Evolutionary conservation across 1,140 invertebrate species (phyloP).

Genomic region (Drosophila elegans): DNA sequence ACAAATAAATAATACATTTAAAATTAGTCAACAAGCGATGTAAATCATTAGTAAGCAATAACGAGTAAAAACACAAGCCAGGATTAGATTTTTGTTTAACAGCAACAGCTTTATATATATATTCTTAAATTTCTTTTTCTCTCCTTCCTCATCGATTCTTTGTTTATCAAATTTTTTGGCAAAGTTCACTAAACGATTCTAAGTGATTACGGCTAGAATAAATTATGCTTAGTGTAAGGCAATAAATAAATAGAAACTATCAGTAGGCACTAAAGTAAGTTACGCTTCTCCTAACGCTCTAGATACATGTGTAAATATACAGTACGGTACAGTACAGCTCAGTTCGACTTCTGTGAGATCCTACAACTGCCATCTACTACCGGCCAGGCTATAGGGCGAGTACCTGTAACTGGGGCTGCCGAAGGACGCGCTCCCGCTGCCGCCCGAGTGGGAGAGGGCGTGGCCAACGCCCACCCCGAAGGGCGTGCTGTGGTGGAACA

Average conservation of each 20-base stretch:
- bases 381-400: constrained; percentile 79
- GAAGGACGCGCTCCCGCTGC: constrained; percentile 59
- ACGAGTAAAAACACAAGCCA: constrained; percentile 71
- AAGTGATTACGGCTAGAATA: constrained; percentile 62
- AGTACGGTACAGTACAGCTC: not conserved
- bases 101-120: constrained; percentile 73
- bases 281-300: constrained; percentile 19
- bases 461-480: constrained; percentile 73
- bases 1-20: constrained; percentile 16
- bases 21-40: constrained; percentile 64
- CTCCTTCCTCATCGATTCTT: constrained; percentile 41
- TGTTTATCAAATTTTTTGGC: constrained; percentile 58
- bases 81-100: constrained; percentile 75
- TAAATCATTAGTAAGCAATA: constrained; percentile 70
- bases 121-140: constrained; percentile 57
- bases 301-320: constrained; percentile 48
- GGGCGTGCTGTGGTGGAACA: constrained; percentile 84
- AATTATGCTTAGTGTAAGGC: constrained; percentile 72
- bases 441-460: constrained; percentile 35
- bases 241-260: constrained; percentile 66
- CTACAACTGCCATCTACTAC: constrained; percentile 84
- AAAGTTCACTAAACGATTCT: constrained; percentile 45
- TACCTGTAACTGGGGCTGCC: constrained; percentile 84
- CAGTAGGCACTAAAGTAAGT: constrained; percentile 74
- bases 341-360: constrained; percentile 37